A percentile compares a stretch with the other conserved stretches of the same genome.
phyloP scores from a whole-genome alignment of 1,140 invertebrate species.

The Kradibia gibbosae region DNA sequence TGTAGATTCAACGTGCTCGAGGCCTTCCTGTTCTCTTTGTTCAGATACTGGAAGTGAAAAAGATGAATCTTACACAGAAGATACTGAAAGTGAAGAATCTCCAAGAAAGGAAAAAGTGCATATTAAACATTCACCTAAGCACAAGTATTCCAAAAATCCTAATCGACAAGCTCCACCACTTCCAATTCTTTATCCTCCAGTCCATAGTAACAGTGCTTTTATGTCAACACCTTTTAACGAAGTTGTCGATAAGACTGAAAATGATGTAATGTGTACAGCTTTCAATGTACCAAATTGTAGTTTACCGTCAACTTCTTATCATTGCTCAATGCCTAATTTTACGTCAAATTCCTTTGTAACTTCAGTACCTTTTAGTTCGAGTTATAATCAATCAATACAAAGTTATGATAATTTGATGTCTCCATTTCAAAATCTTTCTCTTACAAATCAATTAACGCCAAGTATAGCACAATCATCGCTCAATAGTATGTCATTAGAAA shows the following conservation, averaged over 20 bases:
- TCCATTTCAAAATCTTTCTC: constrained; percentile 56
- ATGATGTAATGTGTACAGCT: constrained; percentile 58
- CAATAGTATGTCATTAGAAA: constrained; percentile 50
- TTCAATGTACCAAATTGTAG: constrained; percentile 57
- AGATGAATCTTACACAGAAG: constrained; percentile 67
- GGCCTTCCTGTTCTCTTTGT: constrained; percentile 74
- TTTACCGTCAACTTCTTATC: constrained; percentile 38
- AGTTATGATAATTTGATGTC: constrained; percentile 58
- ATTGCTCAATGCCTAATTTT: constrained; percentile 41
- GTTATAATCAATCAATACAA: constrained; percentile 42
- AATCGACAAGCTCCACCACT: constrained; percentile 67
- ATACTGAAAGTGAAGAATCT: constrained; percentile 64
- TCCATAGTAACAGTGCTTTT: constrained; percentile 57
- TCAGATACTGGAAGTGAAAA: constrained; percentile 71
- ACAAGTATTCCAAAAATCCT: constrained; percentile 65
- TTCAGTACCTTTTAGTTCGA: constrained; percentile 38
- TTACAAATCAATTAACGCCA: constrained; percentile 43
- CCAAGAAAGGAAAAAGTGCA: constrained; percentile 59
- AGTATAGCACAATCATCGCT: constrained; percentile 45
- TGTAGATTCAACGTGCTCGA: constrained; percentile 75
- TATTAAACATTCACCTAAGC: constrained; percentile 58
- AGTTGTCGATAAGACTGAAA: constrained; percentile 56
- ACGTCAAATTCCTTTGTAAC: constrained; percentile 36
- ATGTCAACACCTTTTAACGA: constrained; percentile 63
- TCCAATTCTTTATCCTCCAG: constrained; percentile 58